Evolutionary conservation across 2,797 vertebrate species (phyloP), one percentile per base, ranked within the genome.

Genomic region (Loriculus beryllinus): DNA sequence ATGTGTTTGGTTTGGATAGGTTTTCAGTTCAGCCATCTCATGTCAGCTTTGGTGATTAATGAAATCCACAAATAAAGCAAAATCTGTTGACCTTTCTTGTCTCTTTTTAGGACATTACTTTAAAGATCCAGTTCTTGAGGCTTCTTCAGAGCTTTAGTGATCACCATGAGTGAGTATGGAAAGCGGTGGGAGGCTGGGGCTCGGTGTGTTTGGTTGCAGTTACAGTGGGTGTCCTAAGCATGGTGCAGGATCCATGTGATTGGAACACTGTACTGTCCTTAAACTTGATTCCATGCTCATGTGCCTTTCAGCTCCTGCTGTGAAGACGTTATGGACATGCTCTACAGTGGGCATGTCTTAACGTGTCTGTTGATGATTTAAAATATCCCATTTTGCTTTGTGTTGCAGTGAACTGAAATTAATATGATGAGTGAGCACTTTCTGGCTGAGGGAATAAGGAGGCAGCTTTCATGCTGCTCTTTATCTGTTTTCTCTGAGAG

Each of bases 81-180:
- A 16, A 10, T 25, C 14, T 25, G 7, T 57, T 57, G 56, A 35
- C 33, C 8, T 78, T 89, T 87, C 60, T 76, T 93, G 16, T 35
- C 79, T 93, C 94, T 20, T 95, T 97, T 67, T 75, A 99, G 99
- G 99, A 99, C 97, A 99, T 99, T 96, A 99, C 99, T 63, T 98
- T 99, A 95, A 99, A 99, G 98, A 99, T 99, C 96, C 99, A 99
- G 96, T 99, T 99, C 93, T 96, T 99, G 97, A 98, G 99, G 94
- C 98, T 99, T 77, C 98, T 99, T 62, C 99, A 99, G 97, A 99
- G 99, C 97, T 99, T 99, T 97, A 99, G 99, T 75, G 99, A 99
- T 96, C 99, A 99, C 93, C 99, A 99, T 3, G 99, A 99, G 99
- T 99, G 97, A 99, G 99, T 98, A 97, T 70, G 82, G 83, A 62